phyloP scores from a whole-genome alignment of 2,888 invertebrate species.

The Dinocampus coccinellae region DNA sequence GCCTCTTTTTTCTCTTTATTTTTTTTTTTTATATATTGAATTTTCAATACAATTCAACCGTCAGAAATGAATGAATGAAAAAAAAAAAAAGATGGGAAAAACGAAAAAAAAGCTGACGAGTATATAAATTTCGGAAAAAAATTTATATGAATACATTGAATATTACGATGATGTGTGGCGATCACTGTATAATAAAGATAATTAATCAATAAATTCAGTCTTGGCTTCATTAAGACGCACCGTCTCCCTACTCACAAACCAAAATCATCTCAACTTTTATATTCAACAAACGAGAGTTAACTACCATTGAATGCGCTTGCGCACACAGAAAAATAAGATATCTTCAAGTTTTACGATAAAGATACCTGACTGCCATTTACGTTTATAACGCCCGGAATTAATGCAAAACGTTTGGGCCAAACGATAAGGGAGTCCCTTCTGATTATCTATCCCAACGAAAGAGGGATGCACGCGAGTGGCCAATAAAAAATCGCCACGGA shows the following conservation, averaged over 20 bases:
- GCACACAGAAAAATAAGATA: constrained; percentile 30
- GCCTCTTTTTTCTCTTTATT: too few species aligned
- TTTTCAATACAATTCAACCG: too few species aligned
- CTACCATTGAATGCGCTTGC: not conserved
- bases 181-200: constrained; percentile 6
- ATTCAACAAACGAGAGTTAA: constrained; percentile 28
- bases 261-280: not conserved
- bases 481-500: constrained; percentile 36
- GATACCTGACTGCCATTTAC: constrained; percentile 36
- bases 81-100: not conserved
- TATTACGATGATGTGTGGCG: constrained; percentile 6
- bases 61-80: not conserved
- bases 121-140: too few species aligned
- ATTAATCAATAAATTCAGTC: constrained; percentile 32
- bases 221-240: constrained; percentile 29
- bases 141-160: not conserved
- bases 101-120: too few species aligned
- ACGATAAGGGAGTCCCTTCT: constrained; percentile 32
- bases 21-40: too few species aligned
- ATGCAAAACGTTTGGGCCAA: constrained; percentile 30
- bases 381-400: constrained; percentile 39
- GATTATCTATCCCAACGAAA: constrained; percentile 36
- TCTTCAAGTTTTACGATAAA: constrained; percentile 32
- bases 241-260: not conserved
- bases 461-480: constrained; percentile 30